Base-by-base conservation (phyloP, 2,797 vertebrate genomes). In the Dipus sagitta region DNA sequence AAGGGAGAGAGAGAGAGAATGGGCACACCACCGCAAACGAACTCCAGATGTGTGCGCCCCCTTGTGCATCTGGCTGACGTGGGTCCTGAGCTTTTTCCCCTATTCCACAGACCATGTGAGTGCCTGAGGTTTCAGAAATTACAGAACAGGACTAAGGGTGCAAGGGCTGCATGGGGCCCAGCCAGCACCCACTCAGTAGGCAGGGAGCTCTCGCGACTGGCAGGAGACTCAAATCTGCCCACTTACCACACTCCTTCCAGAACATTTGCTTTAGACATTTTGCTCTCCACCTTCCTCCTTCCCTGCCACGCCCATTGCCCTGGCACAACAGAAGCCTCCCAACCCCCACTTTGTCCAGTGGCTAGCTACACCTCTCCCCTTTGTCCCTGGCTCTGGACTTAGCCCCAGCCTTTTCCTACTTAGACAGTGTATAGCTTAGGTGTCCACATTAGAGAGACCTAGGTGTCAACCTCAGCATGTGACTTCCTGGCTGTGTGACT, bases 401-500 rank as follows among this genome's bases (percentile, higher is more conserved):
- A 87, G 24, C n/a, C 85, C 18, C 58, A 58, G 12, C 47, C 42
- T 20, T 82, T 23, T 58, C 34, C 71, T 88, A 9, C 32, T 0
- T 10, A 62, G 58, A 28, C 11, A 52, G 60, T 30, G 1, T 12
- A 4, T 18, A 28, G 12, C 38, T 67, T 72, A 68, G 34, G n/a
- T 7, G 42, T 67, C 14, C 28, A 38, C 3, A 1, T 7, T 77
- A 42, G 3, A 52, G 47, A 82, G 54, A 28, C 42, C 52, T 32
- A 5, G 20, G 52, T 60, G 78, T 32, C 26, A 30, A 1, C 38
- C 70, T 79, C 18, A 20, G 82, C 2, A 32, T 47, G 54, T 24
- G 34, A 2, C 47, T 83, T 23, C 18, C 34, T 11, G 47, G 78
- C 85, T 90, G 81, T 92, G 79, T 62, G 84, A 82, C 15, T 72